phyloP scores from a whole-genome alignment of 2,113 vertebrate species.

The Archocentrus centrarchus region DNA sequence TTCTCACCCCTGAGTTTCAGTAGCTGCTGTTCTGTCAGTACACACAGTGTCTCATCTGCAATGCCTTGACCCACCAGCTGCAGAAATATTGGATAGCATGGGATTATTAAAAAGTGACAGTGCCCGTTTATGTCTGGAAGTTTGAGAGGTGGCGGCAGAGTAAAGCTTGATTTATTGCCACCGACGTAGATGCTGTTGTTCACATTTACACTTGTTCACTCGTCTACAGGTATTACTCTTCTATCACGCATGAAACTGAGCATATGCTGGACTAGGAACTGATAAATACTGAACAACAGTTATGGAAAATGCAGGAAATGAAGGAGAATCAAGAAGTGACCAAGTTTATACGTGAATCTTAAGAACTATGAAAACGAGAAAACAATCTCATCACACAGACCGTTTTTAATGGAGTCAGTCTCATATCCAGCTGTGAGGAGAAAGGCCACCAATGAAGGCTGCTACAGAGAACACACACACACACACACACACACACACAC shows the following conservation, averaged over 20 bases:
- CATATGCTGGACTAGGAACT: not conserved
- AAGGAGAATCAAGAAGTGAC: not conserved
- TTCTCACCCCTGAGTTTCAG: not conserved
- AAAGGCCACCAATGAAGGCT: not conserved
- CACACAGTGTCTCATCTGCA: not conserved
- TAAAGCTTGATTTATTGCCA: not conserved
- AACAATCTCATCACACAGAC: not conserved
- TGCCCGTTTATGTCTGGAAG: not conserved
- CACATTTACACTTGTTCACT: not conserved
- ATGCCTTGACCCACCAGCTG: not conserved
- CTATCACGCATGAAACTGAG: not conserved
- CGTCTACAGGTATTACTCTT: not conserved
- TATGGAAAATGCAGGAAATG: not conserved
- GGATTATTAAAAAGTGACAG: not conserved
- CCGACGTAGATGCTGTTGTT: not conserved
- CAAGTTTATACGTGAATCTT: too few relatives aligned
- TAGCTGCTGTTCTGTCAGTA: not conserved
- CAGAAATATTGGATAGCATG: not conserved
- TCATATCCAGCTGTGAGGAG: not conserved
- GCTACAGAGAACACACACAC: not conserved
- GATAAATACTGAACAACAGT: not conserved
- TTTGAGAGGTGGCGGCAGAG: not conserved
- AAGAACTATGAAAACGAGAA: not conserved
- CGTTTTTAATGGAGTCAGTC: not conserved
- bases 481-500: too few relatives aligned